Base-by-base conservation (phyloP, 2,888 invertebrate genomes). In the Schrankia costaestrigalis region DNA sequence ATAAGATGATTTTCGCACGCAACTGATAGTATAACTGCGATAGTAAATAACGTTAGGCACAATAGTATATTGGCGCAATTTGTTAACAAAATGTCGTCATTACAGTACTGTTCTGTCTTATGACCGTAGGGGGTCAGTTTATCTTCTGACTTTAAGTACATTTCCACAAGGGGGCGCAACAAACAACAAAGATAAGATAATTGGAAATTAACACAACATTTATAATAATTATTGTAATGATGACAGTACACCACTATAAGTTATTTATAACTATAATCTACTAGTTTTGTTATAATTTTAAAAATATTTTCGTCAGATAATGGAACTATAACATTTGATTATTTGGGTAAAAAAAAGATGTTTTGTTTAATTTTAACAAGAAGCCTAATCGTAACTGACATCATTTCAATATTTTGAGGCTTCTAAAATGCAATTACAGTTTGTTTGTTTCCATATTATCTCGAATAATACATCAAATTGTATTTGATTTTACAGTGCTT, bases 61-160 rank as follows among this genome's bases (percentile, higher is more conserved):
- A n/a, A n/a, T n/a, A n/a, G 63, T 50, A 64, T 34, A 17, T 21
- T 25, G 34, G 47, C n/a, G 60, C 72, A 83, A 83, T 64, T 36
- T 40, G 11, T 29, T 32, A 18, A 36, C 32, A 31, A 22, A 54
- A 50, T 82, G 78, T 78, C 83, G 68, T 83, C 83, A 85, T 60
- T 49, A 47, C 31, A 48, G 29, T 40, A 63, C 59, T 38, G 38
- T 24, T 40, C 29, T 28, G 29, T 38, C 9, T 26, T 34, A 11
- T 49, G 54, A 57, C 69, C 71, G 67, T 65, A 63, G 85, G 85
- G 83, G 85, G 79, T 78, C 83, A 80, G 59, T 66, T n/a, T 81
- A 83, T 77, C 79, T 41, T 35, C 45, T 75, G 78, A 76, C 68
- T 56, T 47, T 59, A 62, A 47, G 83, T 80, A 83, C 66, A 72